A percentile compares a stretch with the other conserved stretches of the same genome.
Evolutionary conservation across 2,797 vertebrate species (phyloP).

Genomic region (Meriones psammophilus): DNA sequence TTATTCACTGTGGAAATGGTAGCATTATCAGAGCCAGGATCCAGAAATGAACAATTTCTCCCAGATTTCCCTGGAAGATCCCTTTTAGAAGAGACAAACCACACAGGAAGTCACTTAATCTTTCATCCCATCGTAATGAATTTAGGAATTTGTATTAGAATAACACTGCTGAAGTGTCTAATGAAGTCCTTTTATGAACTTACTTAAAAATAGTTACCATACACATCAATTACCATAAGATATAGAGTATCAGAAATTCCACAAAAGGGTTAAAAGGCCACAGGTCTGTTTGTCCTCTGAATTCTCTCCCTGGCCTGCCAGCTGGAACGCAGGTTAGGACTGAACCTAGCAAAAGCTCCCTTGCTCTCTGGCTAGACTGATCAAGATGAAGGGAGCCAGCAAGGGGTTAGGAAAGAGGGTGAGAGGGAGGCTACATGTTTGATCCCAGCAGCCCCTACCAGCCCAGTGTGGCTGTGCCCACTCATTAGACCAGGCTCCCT

Average conservation of each 20-base stretch:
- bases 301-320: neutral
- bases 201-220: neutral
- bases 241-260: neutral
- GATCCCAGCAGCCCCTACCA: neutral
- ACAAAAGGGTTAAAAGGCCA: neutral
- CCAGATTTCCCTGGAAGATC: neutral
- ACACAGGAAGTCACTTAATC: neutral
- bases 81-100: neutral
- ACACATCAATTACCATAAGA: neutral
- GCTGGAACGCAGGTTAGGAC: neutral
- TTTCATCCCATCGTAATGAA: neutral
- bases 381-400: neutral
- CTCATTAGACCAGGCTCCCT: neutral
- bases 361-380: neutral
- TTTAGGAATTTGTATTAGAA: neutral
- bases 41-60: neutral
- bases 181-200: neutral
- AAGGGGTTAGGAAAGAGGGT: neutral
- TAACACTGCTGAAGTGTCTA: neutral
- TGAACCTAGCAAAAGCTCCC: neutral
- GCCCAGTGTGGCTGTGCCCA: too few species aligned
- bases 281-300: neutral
- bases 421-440: neutral
- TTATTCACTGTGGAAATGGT: neutral
- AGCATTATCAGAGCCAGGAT: neutral